Percentiles rank a stretch among this genome's conserved stretches.
Conservation (phyloP, 2,113 vertebrate genomes). For the Myotis yumanensis region DNA sequence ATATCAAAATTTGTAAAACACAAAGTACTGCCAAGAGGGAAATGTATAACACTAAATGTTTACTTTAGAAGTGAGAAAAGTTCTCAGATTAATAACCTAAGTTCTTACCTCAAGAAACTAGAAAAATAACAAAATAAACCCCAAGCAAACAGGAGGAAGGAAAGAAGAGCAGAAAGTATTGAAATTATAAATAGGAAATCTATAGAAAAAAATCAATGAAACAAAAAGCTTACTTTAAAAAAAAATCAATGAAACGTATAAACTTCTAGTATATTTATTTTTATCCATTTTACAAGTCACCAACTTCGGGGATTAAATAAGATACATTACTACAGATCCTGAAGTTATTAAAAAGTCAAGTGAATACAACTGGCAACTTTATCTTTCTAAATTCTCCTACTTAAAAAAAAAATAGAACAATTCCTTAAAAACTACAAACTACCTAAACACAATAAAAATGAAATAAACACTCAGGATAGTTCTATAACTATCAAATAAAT, state of each 20-base stretch:
- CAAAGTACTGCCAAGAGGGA: background rate
- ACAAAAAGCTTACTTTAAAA: background rate
- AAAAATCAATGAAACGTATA: background rate
- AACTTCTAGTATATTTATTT: background rate
- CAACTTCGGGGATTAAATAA: conserved; percentile 3
- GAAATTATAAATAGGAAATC: background rate
- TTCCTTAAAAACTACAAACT: background rate
- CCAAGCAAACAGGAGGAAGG: background rate
- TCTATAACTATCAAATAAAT: background rate
- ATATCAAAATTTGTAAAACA: background rate
- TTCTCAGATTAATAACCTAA: background rate
- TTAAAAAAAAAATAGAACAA: background rate
- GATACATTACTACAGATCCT: background rate
- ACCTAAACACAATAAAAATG: background rate
- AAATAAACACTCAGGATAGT: background rate
- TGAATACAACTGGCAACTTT: background rate
- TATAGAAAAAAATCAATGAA: background rate
- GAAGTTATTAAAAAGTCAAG: background rate
- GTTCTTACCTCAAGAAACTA: background rate
- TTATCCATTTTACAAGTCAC: background rate
- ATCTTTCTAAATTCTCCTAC: background rate
- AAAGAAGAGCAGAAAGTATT: background rate
- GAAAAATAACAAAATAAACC: background rate
- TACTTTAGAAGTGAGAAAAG: background rate
- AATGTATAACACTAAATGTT: background rate